These are phyloP conservation scores for Sphaerophoria taeniata DNA, from an alignment of 2,888 invertebrate species.

Conservation along the genomic window DNA sequence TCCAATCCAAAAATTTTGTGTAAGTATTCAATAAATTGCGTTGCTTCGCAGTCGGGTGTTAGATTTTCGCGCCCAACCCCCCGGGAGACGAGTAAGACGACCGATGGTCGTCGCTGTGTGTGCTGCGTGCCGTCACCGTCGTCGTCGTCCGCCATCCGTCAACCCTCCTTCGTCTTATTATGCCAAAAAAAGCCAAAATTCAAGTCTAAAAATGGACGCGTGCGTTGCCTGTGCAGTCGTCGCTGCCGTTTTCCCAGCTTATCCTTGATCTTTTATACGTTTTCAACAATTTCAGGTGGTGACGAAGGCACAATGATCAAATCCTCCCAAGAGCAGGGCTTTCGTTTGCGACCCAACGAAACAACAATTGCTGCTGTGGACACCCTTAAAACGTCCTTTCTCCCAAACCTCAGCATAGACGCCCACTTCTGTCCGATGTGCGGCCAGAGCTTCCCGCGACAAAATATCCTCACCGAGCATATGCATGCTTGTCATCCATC, in stretches of 20 bases:
- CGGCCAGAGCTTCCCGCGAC: conserved; percentile 81
- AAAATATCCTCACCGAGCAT: conserved; percentile 80
- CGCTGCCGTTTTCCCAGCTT: conserved; percentile 44
- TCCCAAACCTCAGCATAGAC: conserved; percentile 82
- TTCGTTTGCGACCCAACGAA: conserved; percentile 75
- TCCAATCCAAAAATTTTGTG: conserved; percentile 47
- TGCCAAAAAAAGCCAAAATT: conserved; percentile 60
- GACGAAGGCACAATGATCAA: conserved; percentile 79
- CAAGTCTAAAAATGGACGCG: conserved; percentile 73
- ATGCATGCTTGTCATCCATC: conserved; percentile 81
- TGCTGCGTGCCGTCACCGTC: conserved; percentile 70
- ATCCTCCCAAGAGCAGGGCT: conserved; percentile 82
- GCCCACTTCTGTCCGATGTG: conserved; percentile 81
- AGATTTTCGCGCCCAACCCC: conserved; percentile 74
- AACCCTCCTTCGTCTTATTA: conserved; percentile 47
- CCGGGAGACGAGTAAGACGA: conserved; percentile 59
- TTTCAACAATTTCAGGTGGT: conserved; percentile 60
- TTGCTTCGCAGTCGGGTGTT: conserved; percentile 52
- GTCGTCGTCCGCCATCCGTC: conserved; percentile 42
- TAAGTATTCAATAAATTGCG: conserved; percentile 47
- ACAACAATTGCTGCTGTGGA: conserved; percentile 77
- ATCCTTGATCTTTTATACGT: conserved; percentile 61
- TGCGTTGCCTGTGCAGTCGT: conserved; percentile 62
- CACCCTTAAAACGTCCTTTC: conserved; percentile 80
- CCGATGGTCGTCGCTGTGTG: conserved; percentile 33